Evolutionary conservation across 2,113 vertebrate genomes (phyloP).

Genomic region (Galbula dea): DNA sequence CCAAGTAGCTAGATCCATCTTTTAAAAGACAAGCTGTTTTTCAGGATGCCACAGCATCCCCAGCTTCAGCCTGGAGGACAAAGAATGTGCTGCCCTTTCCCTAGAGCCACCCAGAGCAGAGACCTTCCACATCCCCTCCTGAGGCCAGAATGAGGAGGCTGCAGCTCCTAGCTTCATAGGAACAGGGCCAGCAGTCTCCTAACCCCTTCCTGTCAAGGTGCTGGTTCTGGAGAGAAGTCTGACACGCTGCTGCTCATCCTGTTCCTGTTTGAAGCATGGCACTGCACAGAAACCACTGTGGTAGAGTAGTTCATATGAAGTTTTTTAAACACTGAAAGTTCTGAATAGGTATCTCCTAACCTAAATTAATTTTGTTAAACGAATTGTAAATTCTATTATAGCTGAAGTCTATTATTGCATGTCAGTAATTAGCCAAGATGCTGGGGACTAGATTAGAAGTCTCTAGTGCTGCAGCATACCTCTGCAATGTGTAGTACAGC

Average conservation of each 20-base stretch:
- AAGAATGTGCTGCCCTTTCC: neutral
- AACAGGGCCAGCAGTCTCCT: neutral
- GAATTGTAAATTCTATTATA: neutral
- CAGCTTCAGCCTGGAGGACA: neutral
- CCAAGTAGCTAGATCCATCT: neutral
- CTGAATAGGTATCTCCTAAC: neutral
- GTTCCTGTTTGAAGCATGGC: neutral
- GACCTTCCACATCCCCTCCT: neutral
- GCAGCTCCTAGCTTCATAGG: rapidly evolving
- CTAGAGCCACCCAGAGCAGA: rapidly evolving
- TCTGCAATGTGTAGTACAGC: rapidly evolving
- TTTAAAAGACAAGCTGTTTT: neutral
- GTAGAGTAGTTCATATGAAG: rapidly evolving
- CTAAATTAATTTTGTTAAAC: neutral
- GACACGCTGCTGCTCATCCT: rapidly evolving
- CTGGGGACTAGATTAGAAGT: neutral
- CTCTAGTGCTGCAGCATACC: neutral
- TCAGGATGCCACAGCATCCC: rapidly evolving
- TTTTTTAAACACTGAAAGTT: neutral
- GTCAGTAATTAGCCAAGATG: neutral
- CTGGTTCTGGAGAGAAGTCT: neutral
- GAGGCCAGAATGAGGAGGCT: neutral
- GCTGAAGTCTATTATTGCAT: neutral
- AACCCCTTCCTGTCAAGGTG: neutral
- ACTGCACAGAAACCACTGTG: neutral